These are phyloP conservation scores for Marmota flaviventris DNA, from an alignment of 2,113 vertebrate genomes.

Conservation along the genomic window DNA sequence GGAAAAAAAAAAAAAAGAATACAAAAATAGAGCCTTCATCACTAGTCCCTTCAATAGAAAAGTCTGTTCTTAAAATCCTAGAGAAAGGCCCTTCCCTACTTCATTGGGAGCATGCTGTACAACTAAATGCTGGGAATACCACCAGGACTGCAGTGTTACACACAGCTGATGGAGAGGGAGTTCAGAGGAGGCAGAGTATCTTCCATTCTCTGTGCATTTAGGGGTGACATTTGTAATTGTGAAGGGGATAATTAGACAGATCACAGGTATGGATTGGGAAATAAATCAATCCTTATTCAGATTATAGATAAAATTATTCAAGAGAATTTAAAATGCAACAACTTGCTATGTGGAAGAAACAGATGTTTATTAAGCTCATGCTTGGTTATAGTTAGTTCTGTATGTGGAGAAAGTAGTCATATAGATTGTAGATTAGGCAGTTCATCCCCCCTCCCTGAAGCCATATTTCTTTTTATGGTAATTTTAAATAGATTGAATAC, in stretches of 20 bases:
- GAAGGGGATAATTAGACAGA: neutral
- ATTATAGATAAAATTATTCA: neutral
- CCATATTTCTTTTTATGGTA: neutral
- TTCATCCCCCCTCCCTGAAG: neutral
- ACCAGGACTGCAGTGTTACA: neutral
- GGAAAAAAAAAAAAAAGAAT: neutral
- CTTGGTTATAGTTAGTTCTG: neutral
- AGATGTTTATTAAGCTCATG: neutral
- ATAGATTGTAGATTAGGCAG: neutral
- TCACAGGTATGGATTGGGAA: neutral
- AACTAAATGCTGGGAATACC: neutral
- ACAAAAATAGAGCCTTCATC: neutral
- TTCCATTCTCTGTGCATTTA: neutral
- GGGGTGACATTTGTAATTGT: neutral
- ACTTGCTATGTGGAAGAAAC: neutral
- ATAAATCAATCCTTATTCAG: neutral
- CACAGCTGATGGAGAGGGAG: neutral
- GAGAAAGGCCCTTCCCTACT: neutral
- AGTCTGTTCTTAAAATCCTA: neutral
- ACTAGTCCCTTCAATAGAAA: neutral
- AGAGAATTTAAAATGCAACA: constrained; percentile 10
- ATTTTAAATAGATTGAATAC: neutral
- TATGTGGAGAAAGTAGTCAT: neutral
- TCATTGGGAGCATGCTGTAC: neutral
- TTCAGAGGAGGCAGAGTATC: neutral